These are phyloP conservation scores for Mythimna pallens DNA, from an alignment of 2,888 invertebrate species.

Conservation along the genomic window DNA sequence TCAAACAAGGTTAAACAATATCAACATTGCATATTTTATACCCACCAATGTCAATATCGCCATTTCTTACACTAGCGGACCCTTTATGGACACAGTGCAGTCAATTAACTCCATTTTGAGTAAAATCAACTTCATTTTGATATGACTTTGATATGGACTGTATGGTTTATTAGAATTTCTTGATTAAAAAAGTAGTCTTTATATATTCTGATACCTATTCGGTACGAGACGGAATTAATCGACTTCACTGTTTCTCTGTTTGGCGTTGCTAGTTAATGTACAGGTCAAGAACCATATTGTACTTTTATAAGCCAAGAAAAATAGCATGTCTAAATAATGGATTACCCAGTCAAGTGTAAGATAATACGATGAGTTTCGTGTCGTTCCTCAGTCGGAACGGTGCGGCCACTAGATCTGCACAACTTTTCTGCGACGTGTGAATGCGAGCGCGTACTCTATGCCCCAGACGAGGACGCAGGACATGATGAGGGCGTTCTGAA, in stretches of 20 bases:
- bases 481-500: slow-evolving; percentile 93
- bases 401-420: slow-evolving; percentile 82
- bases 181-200: slow-evolving; percentile 9
- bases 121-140: slow-evolving; percentile 48
- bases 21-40: slow-evolving; percentile 28
- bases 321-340: slow-evolving; percentile 32
- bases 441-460: slow-evolving; percentile 90
- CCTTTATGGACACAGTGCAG: slow-evolving; percentile 42
- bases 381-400: slow-evolving; percentile 30
- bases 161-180: slow-evolving; percentile 24
- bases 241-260: slow-evolving; percentile 45
- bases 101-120: slow-evolving; percentile 40
- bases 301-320: slow-evolving; percentile 42
- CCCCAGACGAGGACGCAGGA: slow-evolving; percentile 93
- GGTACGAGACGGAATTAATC: slow-evolving; percentile 15
- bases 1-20: slow-evolving; percentile 14
- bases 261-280: slow-evolving; percentile 37
- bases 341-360: slow-evolving; percentile 19
- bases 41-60: slow-evolving; percentile 27
- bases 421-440: slow-evolving; percentile 85
- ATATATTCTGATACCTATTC: slow-evolving; percentile 10
- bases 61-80: slow-evolving; percentile 21
- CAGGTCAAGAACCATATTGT: slow-evolving; percentile 36
- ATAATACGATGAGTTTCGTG: slow-evolving; percentile 36
- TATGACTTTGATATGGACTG: slow-evolving; percentile 57